Percentiles rank a stretch among this genome's conserved stretches.
These are phyloP conservation scores for Halocynthia roretzi DNA, from an alignment of 23 tunicate species.

Conservation along the genomic window DNA sequence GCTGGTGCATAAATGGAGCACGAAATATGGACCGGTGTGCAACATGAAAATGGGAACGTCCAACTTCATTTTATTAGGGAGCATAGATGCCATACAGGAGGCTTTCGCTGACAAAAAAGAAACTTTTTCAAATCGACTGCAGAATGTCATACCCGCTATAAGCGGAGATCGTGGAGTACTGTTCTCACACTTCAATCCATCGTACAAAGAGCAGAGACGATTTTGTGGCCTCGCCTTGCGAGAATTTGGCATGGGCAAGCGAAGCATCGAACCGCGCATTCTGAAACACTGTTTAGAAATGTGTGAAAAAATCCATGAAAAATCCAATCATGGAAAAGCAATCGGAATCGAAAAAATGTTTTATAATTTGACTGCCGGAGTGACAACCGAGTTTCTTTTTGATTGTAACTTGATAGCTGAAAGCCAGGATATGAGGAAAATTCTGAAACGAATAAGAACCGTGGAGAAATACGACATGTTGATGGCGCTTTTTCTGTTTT, in stretches of 20 bases:
- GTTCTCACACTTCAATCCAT: constrained; percentile 18
- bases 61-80: constrained; percentile 31
- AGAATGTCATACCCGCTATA: constrained; percentile 24
- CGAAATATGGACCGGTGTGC: constrained; percentile 48
- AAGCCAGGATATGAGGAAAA: constrained; percentile 20
- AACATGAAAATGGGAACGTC: constrained; percentile 32
- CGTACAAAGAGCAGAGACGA: constrained; percentile 52
- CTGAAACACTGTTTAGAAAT: constrained; percentile 20
- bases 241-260: constrained; percentile 53
- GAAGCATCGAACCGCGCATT: constrained; percentile 35
- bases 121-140: constrained; percentile 32
- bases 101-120: constrained; percentile 44
- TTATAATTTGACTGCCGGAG: constrained; percentile 32
- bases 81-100: constrained; percentile 50
- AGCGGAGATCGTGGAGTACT: constrained; percentile 28
- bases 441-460: constrained; percentile 14
- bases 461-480: constrained; percentile 17
- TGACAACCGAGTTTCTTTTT: constrained; percentile 45
- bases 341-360: constrained; percentile 11
- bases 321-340: constrained; percentile 9
- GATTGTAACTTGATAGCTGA: constrained; percentile 20
- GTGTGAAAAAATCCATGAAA: constrained; percentile 21
- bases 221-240: constrained; percentile 38
- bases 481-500: constrained; percentile 16
- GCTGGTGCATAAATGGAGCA: constrained; percentile 22